A percentile compares a stretch with the other conserved stretches of the same genome.
Conservation (phyloP, 2,888 invertebrate genomes). For the Leptinotarsa tumamoca region DNA sequence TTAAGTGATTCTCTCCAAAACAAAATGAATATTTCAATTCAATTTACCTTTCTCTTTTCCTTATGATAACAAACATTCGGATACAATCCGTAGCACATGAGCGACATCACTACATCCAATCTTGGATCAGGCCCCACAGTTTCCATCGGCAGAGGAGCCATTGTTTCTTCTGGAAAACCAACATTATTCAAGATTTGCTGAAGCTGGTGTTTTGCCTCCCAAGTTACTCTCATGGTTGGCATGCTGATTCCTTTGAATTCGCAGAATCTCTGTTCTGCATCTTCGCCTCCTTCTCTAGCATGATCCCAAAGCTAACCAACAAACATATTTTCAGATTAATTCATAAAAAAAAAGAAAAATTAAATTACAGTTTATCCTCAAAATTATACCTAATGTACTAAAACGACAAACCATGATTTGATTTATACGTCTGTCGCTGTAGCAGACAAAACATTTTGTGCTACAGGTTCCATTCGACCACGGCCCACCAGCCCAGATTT, state of each 20-base stretch:
- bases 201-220: constrained; percentile 85
- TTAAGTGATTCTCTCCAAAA: no score
- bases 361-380: no score
- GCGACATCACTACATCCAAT: constrained; percentile 85
- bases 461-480: no score
- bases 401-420: no score
- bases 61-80: constrained; percentile 97
- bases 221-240: constrained; percentile 90
- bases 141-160: constrained; percentile 80
- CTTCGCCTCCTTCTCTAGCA: constrained; percentile 76
- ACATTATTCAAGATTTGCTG: constrained; percentile 73
- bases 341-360: no score
- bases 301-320: constrained; percentile 76
- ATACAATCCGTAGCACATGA: constrained; percentile 92
- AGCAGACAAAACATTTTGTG: no score
- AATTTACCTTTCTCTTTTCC: constrained; percentile 86
- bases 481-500: no score
- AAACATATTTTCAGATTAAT: neutral
- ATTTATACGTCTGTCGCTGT: no score
- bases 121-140: constrained; percentile 81
- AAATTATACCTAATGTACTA: no score
- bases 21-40: neutral
- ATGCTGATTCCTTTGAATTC: constrained; percentile 89
- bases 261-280: constrained; percentile 87
- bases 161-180: constrained; percentile 92